Evolutionary conservation across 1,140 invertebrate species (phyloP), one percentile per base, ranked within the genome.

Genomic region (Dreissena polymorpha): DNA sequence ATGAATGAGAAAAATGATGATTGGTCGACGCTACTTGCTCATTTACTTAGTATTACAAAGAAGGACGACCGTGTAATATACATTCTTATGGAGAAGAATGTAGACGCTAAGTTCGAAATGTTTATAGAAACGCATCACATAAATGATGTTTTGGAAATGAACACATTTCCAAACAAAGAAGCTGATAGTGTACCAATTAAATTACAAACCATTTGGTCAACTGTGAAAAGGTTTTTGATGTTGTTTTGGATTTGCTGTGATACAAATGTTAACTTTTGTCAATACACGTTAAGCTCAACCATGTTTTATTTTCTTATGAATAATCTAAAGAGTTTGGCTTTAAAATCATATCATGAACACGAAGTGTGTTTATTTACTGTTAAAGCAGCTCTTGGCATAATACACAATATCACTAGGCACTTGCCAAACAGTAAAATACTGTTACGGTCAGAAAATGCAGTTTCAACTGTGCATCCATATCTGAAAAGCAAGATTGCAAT

Each of bases 401-500:
- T 83, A 12, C 81, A 83, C 60, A 83, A 83, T 21, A 76, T 83
- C 60, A 57, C 55, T 10, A 10, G 81, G n/a, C 81, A 76, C 50
- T 51, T 83, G 0, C 73, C 68, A 53, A 76, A 76, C 8, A 55
- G 81, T 21, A 83, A 83, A 65, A 76, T 72, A 73, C 25, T 81
- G 18, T 60, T 90, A 16, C 70, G 86, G 23, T 77, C 84, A 27
- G 57, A 67, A 39, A 68, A 74, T 64, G 70, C 85, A 16, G 67
- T 89, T 14, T 51, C 77, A 12, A 74, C 85, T 51, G 81, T 89
- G 10, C 74, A 86, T 51, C 39, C 14, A 8, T 87, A 84, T 67
- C 76, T 87, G 13, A 60, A 49, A 3, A 83, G 82, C 29, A 67
- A 84, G n/a, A 74, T 86, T 23, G 77, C 75, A 3, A 88, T 90